Percentiles rank a stretch among this genome's conserved stretches.
These are phyloP conservation scores for Acleris cristana DNA, from an alignment of 2,888 invertebrate genomes.

Conservation along the genomic window DNA sequence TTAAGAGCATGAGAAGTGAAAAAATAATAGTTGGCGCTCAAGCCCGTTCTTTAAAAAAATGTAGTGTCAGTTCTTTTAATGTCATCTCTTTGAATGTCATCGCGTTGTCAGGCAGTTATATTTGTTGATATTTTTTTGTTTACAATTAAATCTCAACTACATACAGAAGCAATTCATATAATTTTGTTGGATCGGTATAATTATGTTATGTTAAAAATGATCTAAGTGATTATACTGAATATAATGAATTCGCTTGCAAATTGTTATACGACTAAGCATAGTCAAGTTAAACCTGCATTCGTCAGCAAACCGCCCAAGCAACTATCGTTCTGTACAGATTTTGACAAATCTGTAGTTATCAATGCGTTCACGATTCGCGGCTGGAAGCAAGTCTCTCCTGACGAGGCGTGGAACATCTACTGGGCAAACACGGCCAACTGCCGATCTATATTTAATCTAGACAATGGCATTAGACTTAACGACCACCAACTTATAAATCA, in stretches of 20 bases:
- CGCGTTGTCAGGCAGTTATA: background rate
- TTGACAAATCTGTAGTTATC: constrained; percentile 93
- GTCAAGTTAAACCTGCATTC: constrained; percentile 2
- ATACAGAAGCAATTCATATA: too few species aligned
- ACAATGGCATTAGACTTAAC: constrained; percentile 92
- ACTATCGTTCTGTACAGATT: constrained; percentile 88
- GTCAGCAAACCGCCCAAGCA: constrained; percentile 50
- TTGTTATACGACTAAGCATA: constrained; percentile 1
- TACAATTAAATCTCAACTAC: too few species aligned
- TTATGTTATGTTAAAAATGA: background rate
- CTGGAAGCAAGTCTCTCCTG: constrained; percentile 91
- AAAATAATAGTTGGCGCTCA: too few species aligned
- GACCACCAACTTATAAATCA: constrained; percentile 95
- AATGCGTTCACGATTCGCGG: constrained; percentile 94
- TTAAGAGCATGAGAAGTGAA: too few species aligned
- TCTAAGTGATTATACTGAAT: constrained; percentile 3
- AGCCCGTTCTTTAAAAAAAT: background rate
- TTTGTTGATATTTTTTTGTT: background rate
- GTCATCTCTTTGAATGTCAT: background rate
- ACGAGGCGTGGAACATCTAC: constrained; percentile 95
- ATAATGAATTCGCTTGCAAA: constrained; percentile 9
- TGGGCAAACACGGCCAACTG: constrained; percentile 94
- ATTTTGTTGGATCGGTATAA: background rate
- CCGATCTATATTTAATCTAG: constrained; percentile 92
- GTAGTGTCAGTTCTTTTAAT: background rate